These are phyloP conservation scores for Oegoconia quadripuncta DNA, from an alignment of 2,888 invertebrate species.

Conservation along the genomic window DNA sequence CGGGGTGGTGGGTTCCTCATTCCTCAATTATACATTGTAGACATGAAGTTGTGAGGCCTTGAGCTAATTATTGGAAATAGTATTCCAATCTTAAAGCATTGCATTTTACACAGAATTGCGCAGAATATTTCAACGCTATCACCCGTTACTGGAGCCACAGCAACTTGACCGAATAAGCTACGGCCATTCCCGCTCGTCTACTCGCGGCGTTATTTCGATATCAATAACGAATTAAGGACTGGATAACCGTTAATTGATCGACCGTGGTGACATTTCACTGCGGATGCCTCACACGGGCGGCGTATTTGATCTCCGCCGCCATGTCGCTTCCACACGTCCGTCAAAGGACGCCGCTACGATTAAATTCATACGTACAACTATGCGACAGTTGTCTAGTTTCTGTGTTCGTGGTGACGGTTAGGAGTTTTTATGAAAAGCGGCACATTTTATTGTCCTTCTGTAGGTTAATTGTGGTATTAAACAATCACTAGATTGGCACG, in stretches of 20 bases:
- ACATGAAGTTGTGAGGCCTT: too few species aligned
- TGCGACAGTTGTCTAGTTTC: constrained; percentile 70
- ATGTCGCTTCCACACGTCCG: constrained; percentile 41
- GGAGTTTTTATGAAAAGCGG: constrained; percentile 37
- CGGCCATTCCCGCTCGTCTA: constrained; percentile 40
- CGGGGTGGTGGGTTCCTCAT: too few species aligned
- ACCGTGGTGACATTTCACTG: constrained; percentile 74
- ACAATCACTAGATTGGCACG: constrained; percentile 29
- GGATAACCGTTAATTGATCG: constrained; percentile 67
- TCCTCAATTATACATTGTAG: too few species aligned
- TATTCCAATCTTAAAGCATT: too few species aligned
- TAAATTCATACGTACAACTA: constrained; percentile 73
- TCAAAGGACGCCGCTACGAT: constrained; percentile 66
- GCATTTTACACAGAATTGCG: neutral
- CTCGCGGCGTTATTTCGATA: constrained; percentile 50
- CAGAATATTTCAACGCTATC: constrained; percentile 13
- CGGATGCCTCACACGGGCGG: constrained; percentile 60
- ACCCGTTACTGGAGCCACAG: constrained; percentile 28
- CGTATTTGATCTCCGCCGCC: constrained; percentile 57
- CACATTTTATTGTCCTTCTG: constrained; percentile 30
- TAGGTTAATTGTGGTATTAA: constrained; percentile 35
- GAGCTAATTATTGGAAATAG: too few species aligned
- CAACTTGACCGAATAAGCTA: constrained; percentile 43
- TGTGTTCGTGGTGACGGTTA: constrained; percentile 43
- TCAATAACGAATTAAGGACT: constrained; percentile 63